phyloP scores from a whole-genome alignment of 2,113 vertebrate genomes.

The Ochotona princeps region DNA sequence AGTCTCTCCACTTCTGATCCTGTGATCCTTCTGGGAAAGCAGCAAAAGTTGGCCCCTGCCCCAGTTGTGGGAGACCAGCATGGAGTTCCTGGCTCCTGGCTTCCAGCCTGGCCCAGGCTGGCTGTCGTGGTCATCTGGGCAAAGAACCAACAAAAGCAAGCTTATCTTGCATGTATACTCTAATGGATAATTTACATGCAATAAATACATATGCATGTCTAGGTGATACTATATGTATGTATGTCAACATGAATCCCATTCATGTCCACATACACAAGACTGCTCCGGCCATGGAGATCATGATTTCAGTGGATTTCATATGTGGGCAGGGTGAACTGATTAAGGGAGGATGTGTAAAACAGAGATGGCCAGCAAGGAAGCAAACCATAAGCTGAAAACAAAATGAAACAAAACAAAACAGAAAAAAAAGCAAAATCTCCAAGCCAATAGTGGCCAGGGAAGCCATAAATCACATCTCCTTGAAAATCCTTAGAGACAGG shows the following conservation, averaged over 20 bases:
- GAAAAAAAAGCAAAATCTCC: neutral
- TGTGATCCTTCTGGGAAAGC: no score
- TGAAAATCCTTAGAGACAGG: slow-evolving; percentile 9
- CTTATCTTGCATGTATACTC: neutral
- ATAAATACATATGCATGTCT: neutral
- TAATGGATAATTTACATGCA: neutral
- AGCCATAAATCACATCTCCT: slow-evolving; percentile 14
- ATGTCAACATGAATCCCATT: neutral
- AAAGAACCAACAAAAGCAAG: no score
- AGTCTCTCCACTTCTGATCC: no score
- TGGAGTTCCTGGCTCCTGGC: no score
- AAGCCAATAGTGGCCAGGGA: slow-evolving; percentile 20
- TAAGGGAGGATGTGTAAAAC: neutral
- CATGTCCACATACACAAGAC: neutral
- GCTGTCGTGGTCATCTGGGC: no score
- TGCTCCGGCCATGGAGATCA: neutral
- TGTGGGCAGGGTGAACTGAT: neutral
- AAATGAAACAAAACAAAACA: neutral
- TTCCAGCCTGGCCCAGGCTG: no score
- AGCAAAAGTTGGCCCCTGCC: no score
- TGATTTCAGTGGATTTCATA: neutral
- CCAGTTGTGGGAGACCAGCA: no score
- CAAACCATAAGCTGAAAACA: neutral
- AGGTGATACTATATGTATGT: neutral
- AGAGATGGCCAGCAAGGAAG: neutral